Base-by-base conservation (phyloP, 2,888 invertebrate genomes). In the Thumatha senex region DNA sequence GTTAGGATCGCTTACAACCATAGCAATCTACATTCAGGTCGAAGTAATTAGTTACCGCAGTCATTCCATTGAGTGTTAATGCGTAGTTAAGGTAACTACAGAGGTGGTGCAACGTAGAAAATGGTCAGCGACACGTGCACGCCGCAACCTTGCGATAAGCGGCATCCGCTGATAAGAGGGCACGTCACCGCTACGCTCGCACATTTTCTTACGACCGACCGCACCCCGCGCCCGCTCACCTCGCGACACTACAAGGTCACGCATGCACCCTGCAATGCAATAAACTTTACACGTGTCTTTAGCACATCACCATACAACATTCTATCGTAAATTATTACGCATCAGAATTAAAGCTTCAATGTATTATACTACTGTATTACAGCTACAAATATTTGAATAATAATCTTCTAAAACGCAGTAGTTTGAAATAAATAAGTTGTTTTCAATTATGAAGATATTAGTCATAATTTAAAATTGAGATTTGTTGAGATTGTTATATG, bases 61-160 rank as follows among this genome's bases (percentile, higher is more conserved):
- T 42, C 30, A 35, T 31, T 36, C 12, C 30, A 15, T 40, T 38
- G 38, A 15, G 45, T 57, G 11, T 24, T 60, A 52, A 42, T 46
- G 50, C 53, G 64, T 49, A 67, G 60, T 54, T 51, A 61, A 58
- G 52, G 56, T 54, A 61, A 54, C 14, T 42, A 34, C 44, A 46
- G 48, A 48, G 51, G 40, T 58, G 52, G 61, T 48, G 46, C 49
- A 64, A 57, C 52, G 56, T 56, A 59, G 51, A 52, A 42, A 67
- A 69, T 74, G 76, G 75, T 74, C 76, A 76, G 72, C 68, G 61
- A 77, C 86, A 87, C 86, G 88, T 86, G 86, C 82, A 72, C 61
- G 59, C 58, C 45, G 63, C 73, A 78, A 82, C 82, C 80, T 85
- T 85, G 82, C 73, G 86, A 88, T 86, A 88, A 87, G 78, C 76